Percentiles rank a stretch among this genome's conserved stretches.
Conservation (phyloP, 2,797 vertebrate genomes). For the Lithobates sylvaticus region DNA sequence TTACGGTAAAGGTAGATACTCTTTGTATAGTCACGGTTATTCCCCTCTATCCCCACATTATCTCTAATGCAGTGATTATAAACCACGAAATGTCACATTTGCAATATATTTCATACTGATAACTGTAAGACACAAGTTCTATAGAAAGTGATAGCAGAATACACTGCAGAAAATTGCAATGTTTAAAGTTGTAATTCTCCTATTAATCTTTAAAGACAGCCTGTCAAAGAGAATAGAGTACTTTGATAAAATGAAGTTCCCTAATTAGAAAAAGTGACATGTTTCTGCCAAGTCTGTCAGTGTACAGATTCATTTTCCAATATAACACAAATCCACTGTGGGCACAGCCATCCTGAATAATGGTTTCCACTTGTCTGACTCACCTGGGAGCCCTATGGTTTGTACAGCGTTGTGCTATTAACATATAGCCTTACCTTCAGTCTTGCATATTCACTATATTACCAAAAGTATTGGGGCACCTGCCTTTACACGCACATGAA, state of each 20-base stretch:
- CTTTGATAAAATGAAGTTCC: background rate
- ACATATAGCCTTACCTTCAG: too few relatives aligned
- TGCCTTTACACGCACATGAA: too few relatives aligned
- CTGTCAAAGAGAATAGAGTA: background rate
- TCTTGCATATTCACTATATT: too few relatives aligned
- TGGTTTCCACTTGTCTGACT: background rate
- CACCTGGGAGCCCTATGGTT: too few relatives aligned
- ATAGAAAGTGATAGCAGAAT: background rate
- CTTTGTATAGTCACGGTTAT: background rate
- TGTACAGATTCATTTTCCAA: background rate
- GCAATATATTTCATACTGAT: background rate
- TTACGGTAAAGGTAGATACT: background rate
- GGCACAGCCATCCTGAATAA: background rate
- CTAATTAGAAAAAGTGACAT: background rate
- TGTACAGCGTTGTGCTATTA: too few relatives aligned
- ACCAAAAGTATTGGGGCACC: too few relatives aligned
- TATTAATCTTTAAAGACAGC: background rate
- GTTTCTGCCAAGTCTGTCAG: background rate
- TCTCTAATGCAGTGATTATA: background rate
- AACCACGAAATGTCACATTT: background rate
- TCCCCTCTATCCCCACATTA: background rate
- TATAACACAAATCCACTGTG: background rate
- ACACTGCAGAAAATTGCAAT: background rate
- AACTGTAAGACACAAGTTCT: background rate
- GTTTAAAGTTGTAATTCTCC: background rate